Base-by-base conservation (phyloP, 1,140 invertebrate genomes). In the Samia ricini region DNA sequence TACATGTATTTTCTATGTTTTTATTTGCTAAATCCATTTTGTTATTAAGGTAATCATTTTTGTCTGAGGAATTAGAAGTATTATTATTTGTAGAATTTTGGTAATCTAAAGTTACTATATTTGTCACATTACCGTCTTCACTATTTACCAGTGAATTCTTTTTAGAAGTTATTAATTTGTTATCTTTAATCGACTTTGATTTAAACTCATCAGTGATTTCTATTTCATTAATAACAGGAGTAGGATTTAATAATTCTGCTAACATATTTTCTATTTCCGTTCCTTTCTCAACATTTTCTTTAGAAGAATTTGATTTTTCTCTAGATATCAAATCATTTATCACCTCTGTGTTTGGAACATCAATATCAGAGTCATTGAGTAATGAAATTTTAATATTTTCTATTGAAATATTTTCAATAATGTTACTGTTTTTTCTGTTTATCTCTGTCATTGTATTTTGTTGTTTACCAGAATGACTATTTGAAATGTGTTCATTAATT, bases 311-410 rank as follows among this genome's bases (percentile, higher is more conserved):
- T 54, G 26, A 23, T 52, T 20, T 21, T 1, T 51, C 22, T 8
- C 22, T 20, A 22, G 20, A 12, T 22, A 23, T 22, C 10, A 21
- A 22, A 52, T 15, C 22, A 52, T 22, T 52, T 4, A 48, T n/a
- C 18, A 52, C 4, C 4, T 55, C 29, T 64, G 63, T 60, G 23
- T 51, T 59, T 29, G 36, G 59, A 49, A 58, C 36, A 60, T 79
- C 76, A 24, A 71, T 72, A 56, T 81, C 74, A 56, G 79, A 79
- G 19, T 78, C 72, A 58, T 69, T 61, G 29, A 83, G 64, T 22
- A 78, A 61, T 12, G 72, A 36, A 56, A 60, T 68, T 67, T 77
- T 83, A 20, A 75, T 62, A 54, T 54, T 67, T 29, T 62, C 52
- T 23, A 20, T 52, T 52, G 8, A 12, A 52, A 6, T 22, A 48